These are phyloP conservation scores for Colistium nudipinnis DNA, from an alignment of 2,113 vertebrate genomes.

Conservation along the genomic window DNA sequence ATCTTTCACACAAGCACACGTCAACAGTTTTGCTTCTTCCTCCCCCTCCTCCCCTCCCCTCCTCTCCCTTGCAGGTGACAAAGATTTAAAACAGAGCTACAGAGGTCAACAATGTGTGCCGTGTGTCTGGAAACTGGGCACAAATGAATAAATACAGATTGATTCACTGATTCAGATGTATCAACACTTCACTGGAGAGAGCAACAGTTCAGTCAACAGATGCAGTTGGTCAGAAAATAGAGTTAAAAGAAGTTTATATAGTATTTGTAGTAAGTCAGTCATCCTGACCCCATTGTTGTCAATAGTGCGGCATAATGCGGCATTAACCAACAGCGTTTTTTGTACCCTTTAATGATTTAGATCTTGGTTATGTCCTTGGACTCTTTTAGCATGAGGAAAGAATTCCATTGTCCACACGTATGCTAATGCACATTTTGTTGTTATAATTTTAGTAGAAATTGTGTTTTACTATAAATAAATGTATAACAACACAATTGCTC, in stretches of 20 bases:
- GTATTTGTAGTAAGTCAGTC: slow-evolving; percentile 5
- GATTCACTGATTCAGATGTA: slow-evolving; percentile 23
- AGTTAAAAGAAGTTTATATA: background rate
- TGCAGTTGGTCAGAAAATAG: slow-evolving; percentile 4
- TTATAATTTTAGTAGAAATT: too few species aligned
- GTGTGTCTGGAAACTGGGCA: slow-evolving; percentile 30
- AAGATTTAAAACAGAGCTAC: slow-evolving; percentile 36
- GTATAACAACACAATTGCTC: too few species aligned
- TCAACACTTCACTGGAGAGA: slow-evolving; percentile 17
- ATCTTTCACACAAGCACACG: background rate
- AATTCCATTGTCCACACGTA: background rate
- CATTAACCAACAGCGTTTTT: background rate
- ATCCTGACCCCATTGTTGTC: background rate
- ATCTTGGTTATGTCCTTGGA: background rate
- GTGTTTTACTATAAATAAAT: too few species aligned
- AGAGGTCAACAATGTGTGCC: slow-evolving; percentile 1
- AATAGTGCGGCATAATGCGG: background rate
- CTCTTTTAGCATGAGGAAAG: background rate
- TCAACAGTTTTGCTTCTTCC: background rate
- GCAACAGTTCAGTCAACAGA: slow-evolving; percentile 3
- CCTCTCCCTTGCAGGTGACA: slow-evolving; percentile 28
- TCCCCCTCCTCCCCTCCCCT: too few species aligned
- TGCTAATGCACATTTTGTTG: background rate
- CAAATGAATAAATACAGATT: slow-evolving; percentile 44
- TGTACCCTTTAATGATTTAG: background rate